Percentiles rank a stretch among this genome's conserved stretches.
These are phyloP conservation scores for Apamea monoglypha DNA, from an alignment of 2,888 invertebrate genomes.

Conservation along the genomic window DNA sequence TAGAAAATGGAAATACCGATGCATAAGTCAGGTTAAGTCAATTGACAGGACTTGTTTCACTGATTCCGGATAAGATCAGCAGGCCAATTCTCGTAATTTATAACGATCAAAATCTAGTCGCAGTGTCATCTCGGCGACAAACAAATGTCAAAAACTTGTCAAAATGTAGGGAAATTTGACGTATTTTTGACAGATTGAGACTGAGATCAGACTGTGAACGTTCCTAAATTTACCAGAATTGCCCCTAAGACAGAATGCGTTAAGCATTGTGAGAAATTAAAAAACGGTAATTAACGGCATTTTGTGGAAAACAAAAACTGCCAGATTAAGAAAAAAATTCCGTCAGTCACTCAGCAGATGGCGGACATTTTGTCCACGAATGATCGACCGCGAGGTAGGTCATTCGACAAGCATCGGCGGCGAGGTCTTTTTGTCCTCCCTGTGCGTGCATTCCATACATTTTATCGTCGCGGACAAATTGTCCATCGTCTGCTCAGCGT, in stretches of 20 bases:
- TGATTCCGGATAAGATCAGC: neutral
- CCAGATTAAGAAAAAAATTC: neutral
- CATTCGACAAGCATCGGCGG: neutral
- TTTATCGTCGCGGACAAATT: neutral
- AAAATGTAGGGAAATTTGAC: too few species aligned
- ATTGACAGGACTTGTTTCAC: neutral
- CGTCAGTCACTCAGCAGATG: neutral
- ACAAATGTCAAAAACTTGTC: too few species aligned
- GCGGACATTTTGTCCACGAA: neutral
- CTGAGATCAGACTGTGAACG: too few species aligned
- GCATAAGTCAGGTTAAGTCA: neutral
- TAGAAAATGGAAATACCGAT: neutral
- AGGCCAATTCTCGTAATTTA: too few species aligned
- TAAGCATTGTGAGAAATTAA: neutral
- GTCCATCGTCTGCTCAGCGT: neutral
- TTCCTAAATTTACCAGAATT: too few species aligned
- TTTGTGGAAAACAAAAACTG: neutral
- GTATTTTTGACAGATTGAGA: too few species aligned
- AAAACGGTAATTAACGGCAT: neutral
- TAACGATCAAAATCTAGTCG: too few species aligned
- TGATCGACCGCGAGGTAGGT: neutral
- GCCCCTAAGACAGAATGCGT: too few species aligned
- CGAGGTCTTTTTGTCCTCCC: neutral
- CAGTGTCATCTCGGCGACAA: too few species aligned
- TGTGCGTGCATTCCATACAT: neutral